Conservation (phyloP, 2,113 vertebrate species). For the Rhinolophus ferrumequinum region DNA sequence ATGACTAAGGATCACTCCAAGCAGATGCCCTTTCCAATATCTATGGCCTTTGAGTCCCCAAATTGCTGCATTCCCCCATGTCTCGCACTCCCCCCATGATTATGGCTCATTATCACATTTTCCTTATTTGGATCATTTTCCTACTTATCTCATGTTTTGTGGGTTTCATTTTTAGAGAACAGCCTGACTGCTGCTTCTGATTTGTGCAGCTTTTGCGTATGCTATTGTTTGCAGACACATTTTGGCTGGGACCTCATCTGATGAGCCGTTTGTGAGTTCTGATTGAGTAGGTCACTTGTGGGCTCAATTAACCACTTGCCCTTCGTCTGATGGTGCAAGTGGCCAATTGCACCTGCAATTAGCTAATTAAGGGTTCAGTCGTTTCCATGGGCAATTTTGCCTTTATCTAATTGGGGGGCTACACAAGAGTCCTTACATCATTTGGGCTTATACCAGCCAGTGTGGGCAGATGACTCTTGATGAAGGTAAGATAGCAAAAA, state of each 20-base stretch:
- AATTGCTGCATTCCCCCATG: neutral
- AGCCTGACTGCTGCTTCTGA: slow-evolving; percentile 1
- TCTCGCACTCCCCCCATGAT: neutral
- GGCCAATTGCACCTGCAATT: slow-evolving; percentile 81
- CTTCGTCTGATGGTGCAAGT: slow-evolving; percentile 80
- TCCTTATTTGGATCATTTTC: slow-evolving; percentile 52
- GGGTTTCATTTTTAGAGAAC: slow-evolving; percentile 43
- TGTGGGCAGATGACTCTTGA: neutral
- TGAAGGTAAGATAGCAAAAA: slow-evolving; percentile 9
- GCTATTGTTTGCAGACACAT: slow-evolving; percentile 76
- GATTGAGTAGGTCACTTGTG: slow-evolving; percentile 82
- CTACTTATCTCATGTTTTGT: slow-evolving; percentile 35
- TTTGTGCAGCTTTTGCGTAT: slow-evolving; percentile 50
- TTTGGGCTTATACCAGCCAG: neutral
- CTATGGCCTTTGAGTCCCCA: neutral
- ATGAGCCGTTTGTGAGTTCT: slow-evolving; percentile 80
- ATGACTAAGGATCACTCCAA: neutral
- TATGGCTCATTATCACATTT: slow-evolving; percentile 24
- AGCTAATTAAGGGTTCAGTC: slow-evolving; percentile 79
- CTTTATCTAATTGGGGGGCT: slow-evolving; percentile 75
- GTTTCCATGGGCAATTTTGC: slow-evolving; percentile 80
- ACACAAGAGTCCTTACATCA: slow-evolving; percentile 66
- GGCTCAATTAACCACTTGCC: slow-evolving; percentile 83
- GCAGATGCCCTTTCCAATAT: neutral
- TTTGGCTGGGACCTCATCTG: slow-evolving; percentile 72